Evolutionary conservation across 2,797 vertebrate species (phyloP).

Genomic region (Cercopithecus hamlyni): DNA sequence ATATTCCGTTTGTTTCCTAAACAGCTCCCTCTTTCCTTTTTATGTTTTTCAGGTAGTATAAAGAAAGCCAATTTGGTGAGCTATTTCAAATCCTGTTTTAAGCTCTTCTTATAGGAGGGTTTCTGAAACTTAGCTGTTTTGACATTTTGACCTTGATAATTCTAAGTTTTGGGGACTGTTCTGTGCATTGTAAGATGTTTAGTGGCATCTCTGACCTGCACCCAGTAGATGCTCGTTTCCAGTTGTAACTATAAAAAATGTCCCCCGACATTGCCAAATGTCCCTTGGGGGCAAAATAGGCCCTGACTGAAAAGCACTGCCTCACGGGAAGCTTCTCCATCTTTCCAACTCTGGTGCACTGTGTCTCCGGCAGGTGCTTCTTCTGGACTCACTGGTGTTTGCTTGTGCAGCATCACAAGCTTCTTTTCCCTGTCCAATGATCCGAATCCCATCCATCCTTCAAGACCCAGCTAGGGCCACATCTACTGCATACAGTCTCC

Average conservation of each 20-base stretch:
- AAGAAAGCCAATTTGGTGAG: background rate
- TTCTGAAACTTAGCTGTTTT: background rate
- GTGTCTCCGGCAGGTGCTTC: background rate
- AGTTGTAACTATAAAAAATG: background rate
- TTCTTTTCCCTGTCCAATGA: background rate
- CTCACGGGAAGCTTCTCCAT: background rate
- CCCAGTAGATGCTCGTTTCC: background rate
- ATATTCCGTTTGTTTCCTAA: background rate
- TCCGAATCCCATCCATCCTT: background rate
- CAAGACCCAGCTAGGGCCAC: background rate
- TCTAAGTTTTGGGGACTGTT: background rate
- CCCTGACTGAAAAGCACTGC: background rate
- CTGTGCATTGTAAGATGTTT: background rate
- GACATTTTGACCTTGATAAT: background rate
- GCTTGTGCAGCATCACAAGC: background rate
- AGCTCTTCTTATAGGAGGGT: background rate
- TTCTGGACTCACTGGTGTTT: background rate
- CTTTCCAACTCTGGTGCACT: rapidly evolving
- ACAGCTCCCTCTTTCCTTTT: background rate
- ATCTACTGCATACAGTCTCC: background rate
- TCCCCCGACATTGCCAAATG: background rate
- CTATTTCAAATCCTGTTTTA: background rate
- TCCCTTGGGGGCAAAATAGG: background rate
- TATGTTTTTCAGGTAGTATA: background rate
- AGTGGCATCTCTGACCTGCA: background rate